Evolutionary conservation across 2,888 invertebrate genomes (phyloP).

Genomic region (Orthonevra nobilis): DNA sequence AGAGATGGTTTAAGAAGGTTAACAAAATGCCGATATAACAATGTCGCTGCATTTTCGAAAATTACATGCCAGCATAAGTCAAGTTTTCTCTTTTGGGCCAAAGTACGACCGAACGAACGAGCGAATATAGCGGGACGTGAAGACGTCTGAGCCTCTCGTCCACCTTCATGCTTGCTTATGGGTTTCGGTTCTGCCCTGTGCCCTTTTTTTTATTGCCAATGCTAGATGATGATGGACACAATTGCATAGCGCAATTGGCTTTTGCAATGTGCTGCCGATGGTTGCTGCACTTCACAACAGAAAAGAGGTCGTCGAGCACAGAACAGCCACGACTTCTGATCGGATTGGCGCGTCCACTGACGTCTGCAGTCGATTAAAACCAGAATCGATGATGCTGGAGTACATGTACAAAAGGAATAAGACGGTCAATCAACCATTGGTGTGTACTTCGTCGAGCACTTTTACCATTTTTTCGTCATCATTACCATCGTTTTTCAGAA

Average conservation of each 20-base stretch:
- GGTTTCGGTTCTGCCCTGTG: slow-evolving; percentile 30
- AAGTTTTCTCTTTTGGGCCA: slow-evolving; percentile 22
- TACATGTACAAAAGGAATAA: slow-evolving; percentile 14
- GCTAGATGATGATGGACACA: slow-evolving; percentile 14
- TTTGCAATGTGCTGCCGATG: slow-evolving; percentile 40
- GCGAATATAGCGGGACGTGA: too few species aligned
- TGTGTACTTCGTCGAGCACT: slow-evolving; percentile 7
- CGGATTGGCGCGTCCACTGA: slow-evolving; percentile 17
- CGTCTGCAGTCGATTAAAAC: slow-evolving; percentile 14
- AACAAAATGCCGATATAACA: slow-evolving; percentile 34
- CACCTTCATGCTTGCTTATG: neutral
- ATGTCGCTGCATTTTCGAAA: slow-evolving; percentile 49
- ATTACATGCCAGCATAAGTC: slow-evolving; percentile 14
- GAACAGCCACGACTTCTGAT: slow-evolving; percentile 34
- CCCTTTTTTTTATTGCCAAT: slow-evolving; percentile 12
- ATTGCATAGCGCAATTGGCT: slow-evolving; percentile 53
- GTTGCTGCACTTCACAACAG: neutral
- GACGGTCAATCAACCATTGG: slow-evolving; percentile 58
- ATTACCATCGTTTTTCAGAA: slow-evolving; percentile 48
- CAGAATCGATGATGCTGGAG: slow-evolving; percentile 46
- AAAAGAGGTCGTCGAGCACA: slow-evolving; percentile 1
- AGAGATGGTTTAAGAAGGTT: neutral
- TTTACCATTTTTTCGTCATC: slow-evolving; percentile 11
- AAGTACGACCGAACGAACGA: too few species aligned
- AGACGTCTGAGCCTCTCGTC: too few species aligned